phyloP scores from a whole-genome alignment of 2,113 vertebrate genomes.

The Ammodytes marinus region DNA sequence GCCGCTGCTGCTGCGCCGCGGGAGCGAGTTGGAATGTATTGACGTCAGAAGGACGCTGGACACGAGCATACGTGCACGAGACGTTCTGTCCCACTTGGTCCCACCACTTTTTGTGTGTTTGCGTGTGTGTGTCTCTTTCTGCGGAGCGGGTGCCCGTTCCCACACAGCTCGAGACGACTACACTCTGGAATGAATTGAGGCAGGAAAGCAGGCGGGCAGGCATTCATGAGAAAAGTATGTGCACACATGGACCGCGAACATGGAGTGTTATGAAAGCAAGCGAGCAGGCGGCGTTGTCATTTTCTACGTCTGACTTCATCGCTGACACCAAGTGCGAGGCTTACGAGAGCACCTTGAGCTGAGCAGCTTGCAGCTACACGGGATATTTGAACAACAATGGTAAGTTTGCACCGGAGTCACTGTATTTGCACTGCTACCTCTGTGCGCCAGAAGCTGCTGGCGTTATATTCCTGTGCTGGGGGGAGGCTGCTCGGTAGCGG shows the following conservation, averaged over 20 bases:
- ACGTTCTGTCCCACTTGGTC: constrained; percentile 4
- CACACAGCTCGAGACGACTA: constrained; percentile 14
- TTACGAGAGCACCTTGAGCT: not conserved
- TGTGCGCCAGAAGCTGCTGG: not conserved
- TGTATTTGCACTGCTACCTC: not conserved
- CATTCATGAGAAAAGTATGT: constrained; percentile 46
- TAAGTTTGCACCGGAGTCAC: constrained; percentile 57
- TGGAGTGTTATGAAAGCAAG: constrained; percentile 13
- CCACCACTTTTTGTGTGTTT: not conserved
- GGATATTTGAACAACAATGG: constrained; percentile 62
- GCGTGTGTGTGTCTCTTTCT: not conserved
- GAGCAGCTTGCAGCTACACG: constrained; percentile 10
- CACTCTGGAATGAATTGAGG: not conserved
- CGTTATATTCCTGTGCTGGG: not conserved
- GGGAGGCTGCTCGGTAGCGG: constrained; percentile 8
- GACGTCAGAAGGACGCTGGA: constrained; percentile 81
- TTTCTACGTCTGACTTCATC: constrained; percentile 2
- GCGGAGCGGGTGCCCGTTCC: constrained; percentile 16
- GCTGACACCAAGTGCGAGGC: constrained; percentile 4
- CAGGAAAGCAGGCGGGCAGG: not conserved
- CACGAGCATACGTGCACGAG: constrained; percentile 16
- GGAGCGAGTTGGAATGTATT: constrained; percentile 78
- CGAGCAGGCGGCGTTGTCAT: constrained; percentile 3
- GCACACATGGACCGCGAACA: constrained; percentile 14
- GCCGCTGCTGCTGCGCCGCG: constrained; percentile 41